Evolutionary conservation across 2,888 invertebrate genomes (phyloP), one percentile per base, ranked within the genome.

Genomic region (Parelbella ahira): DNA sequence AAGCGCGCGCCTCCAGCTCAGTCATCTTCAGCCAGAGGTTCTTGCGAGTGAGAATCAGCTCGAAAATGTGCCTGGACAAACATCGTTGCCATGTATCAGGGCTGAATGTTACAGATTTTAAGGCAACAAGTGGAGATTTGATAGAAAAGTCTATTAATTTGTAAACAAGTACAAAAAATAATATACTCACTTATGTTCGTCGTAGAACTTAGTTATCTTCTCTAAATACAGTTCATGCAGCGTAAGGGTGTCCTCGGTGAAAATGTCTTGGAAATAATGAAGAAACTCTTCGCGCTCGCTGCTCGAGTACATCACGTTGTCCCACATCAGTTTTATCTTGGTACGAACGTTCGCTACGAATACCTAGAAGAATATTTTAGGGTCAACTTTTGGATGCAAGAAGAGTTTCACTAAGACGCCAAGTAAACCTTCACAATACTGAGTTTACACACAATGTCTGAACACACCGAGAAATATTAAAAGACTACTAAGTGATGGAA

Each of bases 141-240:
- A n/a, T n/a, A n/a, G n/a, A n/a, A n/a, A n/a, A n/a, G n/a, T n/a
- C n/a, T n/a, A n/a, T n/a, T n/a, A n/a, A n/a, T n/a, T n/a, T n/a
- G n/a, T n/a, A n/a, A n/a, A n/a, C n/a, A 15, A 3, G 4, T 15
- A 2, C 15, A 15, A 15, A 10, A 13, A 34, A 3, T 19, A 13
- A 12, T 8, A 11, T 6, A 74, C 86, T 79, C 59, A 91, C 91
- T 89, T 89, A 60, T 94, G 91, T 0, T 89, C 86, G 33, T 90
- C 81, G 60, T 93, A 93, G 66, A 87, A 93, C 7, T 80, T 82
- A 33, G 90, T 89, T 18, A 96, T 82, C 60, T 91, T 91, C 6
- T 92, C 90, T 2, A 94, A 79, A 69, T 97, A 94, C 28, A 91
- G 68, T 67, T 97, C 96, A 63, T 96, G 96, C 9, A 93, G 65